phyloP scores from a whole-genome alignment of 35 echinoderm and acorn worm species.

The Ptychodera flava region DNA sequence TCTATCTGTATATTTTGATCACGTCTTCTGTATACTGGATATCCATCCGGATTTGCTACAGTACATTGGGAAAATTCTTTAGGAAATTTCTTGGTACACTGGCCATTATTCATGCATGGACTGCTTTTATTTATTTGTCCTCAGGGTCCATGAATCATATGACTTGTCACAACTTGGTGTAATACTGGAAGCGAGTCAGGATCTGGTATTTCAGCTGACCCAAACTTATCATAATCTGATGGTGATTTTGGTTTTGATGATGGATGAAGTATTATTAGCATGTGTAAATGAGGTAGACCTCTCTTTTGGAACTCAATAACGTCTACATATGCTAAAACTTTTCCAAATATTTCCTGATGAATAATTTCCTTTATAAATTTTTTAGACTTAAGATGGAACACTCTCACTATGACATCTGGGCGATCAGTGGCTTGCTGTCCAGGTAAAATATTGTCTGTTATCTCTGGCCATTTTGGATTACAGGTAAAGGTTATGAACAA shows the following conservation, averaged over 20 bases:
- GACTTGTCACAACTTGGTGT: not conserved
- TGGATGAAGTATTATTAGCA: conserved; percentile 18
- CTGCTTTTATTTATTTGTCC: not conserved
- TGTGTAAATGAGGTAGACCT: conserved; percentile 40
- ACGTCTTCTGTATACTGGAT: conserved; percentile 9
- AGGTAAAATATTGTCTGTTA: conserved; percentile 9
- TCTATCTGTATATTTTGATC: not conserved
- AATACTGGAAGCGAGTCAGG: not conserved
- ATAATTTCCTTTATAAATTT: conserved; percentile 15
- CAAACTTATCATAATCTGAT: conserved; percentile 19
- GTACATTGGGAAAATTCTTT: conserved; percentile 7
- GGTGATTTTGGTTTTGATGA: conserved; percentile 14
- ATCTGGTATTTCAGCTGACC: conserved; percentile 33
- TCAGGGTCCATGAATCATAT: not conserved
- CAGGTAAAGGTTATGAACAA: conserved; percentile 36
- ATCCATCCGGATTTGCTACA: not conserved
- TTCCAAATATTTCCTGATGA: conserved; percentile 21
- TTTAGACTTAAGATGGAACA: conserved; percentile 29
- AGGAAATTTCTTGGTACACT: conserved; percentile 37
- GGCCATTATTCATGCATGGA: conserved; percentile 29
- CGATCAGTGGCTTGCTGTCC: conserved; percentile 14
- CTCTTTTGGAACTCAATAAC: conserved; percentile 38
- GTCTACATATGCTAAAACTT: conserved; percentile 23
- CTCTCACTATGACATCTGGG: conserved; percentile 25
- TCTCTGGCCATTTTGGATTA: conserved; percentile 50